These are phyloP conservation scores for Pardalotus punctatus DNA, from an alignment of 2,113 vertebrate genomes.

Conservation along the genomic window DNA sequence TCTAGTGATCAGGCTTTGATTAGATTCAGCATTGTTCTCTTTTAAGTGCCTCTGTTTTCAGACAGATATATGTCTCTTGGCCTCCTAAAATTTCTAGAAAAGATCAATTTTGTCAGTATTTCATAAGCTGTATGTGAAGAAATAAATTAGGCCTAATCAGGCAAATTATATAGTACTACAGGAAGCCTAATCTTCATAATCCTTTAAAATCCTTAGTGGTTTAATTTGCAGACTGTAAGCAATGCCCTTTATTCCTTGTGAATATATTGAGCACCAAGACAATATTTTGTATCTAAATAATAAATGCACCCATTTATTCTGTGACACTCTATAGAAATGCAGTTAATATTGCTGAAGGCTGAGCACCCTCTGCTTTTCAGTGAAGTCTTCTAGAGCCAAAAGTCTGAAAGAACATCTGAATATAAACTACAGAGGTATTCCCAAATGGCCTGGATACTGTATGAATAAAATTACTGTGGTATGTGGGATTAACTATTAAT, in stretches of 20 bases:
- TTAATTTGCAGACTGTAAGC: background rate
- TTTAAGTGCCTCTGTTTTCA: background rate
- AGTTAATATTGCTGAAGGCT: background rate
- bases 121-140: background rate
- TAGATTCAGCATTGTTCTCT: background rate
- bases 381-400: background rate
- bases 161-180: background rate
- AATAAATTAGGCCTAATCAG: background rate
- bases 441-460: background rate
- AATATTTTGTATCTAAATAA: conserved; percentile 27
- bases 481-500: background rate
- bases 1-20: background rate
- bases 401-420: background rate
- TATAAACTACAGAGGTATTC: background rate
- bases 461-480: background rate
- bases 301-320: conserved; percentile 1
- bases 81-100: background rate
- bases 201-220: background rate
- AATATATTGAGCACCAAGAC: background rate
- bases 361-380: background rate
- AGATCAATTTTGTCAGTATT: background rate
- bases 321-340: background rate
- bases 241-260: background rate
- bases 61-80: background rate
- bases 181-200: background rate